Conservation (phyloP, 1,140 invertebrate species). For the Euwallacea fornicatus region DNA sequence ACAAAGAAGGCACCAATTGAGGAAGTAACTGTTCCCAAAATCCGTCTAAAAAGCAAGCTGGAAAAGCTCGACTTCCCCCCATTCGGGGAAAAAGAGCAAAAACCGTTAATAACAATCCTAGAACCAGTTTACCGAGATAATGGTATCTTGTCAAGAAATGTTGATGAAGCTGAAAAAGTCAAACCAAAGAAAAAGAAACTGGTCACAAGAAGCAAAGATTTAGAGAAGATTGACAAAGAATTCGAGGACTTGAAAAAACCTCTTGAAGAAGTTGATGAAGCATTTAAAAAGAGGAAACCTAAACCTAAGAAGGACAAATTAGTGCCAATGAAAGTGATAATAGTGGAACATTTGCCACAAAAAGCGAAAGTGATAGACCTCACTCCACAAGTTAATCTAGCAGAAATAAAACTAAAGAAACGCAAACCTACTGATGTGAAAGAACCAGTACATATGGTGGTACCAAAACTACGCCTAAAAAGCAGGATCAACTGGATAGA, state of each 20-base stretch:
- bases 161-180: conserved; percentile 66
- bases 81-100: conserved; percentile 50
- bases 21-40: conserved; percentile 61
- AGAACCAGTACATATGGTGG: conserved; percentile 55
- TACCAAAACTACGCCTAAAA: conserved; percentile 69
- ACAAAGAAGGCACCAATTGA: conserved; percentile 47
- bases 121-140: conserved; percentile 61
- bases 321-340: conserved; percentile 40
- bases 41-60: conserved; percentile 67
- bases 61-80: conserved; percentile 64
- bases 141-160: conserved; percentile 71
- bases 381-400: conserved; percentile 42
- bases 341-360: conserved; percentile 36
- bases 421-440: conserved; percentile 36
- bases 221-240: conserved; percentile 52
- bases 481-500: conserved; percentile 63
- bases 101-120: conserved; percentile 54
- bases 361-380: conserved; percentile 44
- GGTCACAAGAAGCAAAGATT: conserved; percentile 70
- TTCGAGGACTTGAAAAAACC: conserved; percentile 42
- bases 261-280: conserved; percentile 42
- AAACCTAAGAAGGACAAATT: conserved; percentile 41
- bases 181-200: conserved; percentile 67
- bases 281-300: conserved; percentile 38
- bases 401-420: conserved; percentile 46